Base-by-base conservation (phyloP, 2,888 invertebrate genomes). In the Leucozona laternaria region DNA sequence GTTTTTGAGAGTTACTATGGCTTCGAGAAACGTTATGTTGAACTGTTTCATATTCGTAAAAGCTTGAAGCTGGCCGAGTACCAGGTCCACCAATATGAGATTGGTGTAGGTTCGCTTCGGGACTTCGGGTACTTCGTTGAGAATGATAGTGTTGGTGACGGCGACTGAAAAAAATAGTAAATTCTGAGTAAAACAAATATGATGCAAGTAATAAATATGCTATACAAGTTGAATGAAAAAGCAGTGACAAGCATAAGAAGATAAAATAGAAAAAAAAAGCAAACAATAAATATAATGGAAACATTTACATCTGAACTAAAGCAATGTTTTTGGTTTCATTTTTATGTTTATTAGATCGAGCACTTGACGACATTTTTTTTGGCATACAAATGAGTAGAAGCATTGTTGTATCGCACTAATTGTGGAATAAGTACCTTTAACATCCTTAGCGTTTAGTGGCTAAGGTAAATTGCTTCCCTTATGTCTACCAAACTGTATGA, bases 11-110 rank as follows among this genome's bases (percentile, higher is more conserved):
- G 84, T 88, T 85, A 80, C 90, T 91, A 89, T 90, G 92, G 91
- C 90, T 93, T 88, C 88, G 89, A 92, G 93, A 93, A 90, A 93
- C 94, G 88, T 94, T 94, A 28, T 95, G 94, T 89, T 96, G 96
- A 40, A 96, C 95, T 88, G 95, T 96, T 92, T 97, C 97, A 92
- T 97, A 97, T 92, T 97, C 97, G 92, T 96, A 97, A 92, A 96
- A 97, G 93, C 96, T 97, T 82, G 97, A 97, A 85, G 96, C 95
- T 6, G 97, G 97, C 20, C 97, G 94, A 68, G 90, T 22, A n/a
- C 89, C 90, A 64, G 81, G 68, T 25, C 79, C 57, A 11, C 77
- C 76, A 45, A 87, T 66, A 43, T 79, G 76, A 22, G 80, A 80
- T 60, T 89, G 91, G 55, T 91, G 90, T 85, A 91, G 79, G 66